Evolutionary conservation across 2,888 invertebrate genomes (phyloP).

Genomic region (Diaperis boleti): DNA sequence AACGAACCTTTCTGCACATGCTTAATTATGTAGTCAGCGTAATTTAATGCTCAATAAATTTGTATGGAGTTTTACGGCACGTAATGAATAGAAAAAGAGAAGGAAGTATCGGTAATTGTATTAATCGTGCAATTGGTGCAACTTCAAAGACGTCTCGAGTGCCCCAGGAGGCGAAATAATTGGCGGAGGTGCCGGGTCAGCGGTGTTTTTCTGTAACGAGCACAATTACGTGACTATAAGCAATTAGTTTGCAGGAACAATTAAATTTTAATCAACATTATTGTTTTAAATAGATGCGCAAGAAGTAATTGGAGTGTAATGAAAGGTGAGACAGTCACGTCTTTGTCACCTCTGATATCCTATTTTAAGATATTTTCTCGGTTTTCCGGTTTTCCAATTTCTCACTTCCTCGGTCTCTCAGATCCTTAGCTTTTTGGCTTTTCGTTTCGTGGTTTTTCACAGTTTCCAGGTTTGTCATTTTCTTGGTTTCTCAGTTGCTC

Average conservation of each 20-base stretch:
- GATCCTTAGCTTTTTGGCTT: too few species aligned
- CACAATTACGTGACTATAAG: neutral
- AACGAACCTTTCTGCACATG: constrained; percentile 29
- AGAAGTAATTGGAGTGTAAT: constrained; percentile 6
- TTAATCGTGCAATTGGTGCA: neutral
- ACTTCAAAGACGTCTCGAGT: neutral
- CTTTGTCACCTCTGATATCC: too few species aligned
- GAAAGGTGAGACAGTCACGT: too few species aligned
- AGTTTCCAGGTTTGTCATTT: too few species aligned
- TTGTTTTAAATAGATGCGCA: constrained; percentile 2
- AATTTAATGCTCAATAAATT: neutral
- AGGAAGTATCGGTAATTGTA: too few species aligned
- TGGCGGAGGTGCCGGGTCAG: constrained; percentile 21
- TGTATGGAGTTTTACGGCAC: too few species aligned
- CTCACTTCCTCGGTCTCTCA: too few species aligned
- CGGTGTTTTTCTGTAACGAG: neutral
- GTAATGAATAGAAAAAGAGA: too few species aligned
- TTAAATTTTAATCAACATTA: constrained; percentile 11
- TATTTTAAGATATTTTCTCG: too few species aligned
- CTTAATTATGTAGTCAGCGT: constrained; percentile 12
- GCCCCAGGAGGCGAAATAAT: constrained; percentile 11
- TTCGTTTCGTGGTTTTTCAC: too few species aligned
- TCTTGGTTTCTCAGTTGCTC: too few species aligned
- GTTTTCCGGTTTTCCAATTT: too few species aligned
- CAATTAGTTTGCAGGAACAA: neutral